A percentile compares a stretch with the other conserved stretches of the same genome.
Conservation (phyloP, 2,113 vertebrate species). For the Phocoena sinus region DNA sequence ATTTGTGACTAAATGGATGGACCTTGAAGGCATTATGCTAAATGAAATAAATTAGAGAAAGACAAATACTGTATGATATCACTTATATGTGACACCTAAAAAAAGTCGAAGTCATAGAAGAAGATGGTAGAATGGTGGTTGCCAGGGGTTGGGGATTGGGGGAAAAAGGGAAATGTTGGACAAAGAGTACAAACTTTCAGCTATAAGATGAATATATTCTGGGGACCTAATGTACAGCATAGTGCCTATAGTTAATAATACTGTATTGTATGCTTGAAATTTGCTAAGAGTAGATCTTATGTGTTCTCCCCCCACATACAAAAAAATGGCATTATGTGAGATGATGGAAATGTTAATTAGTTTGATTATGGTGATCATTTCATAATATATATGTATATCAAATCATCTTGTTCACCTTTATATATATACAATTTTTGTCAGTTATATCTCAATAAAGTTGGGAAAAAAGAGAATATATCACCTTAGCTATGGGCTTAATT, state of each 20-base stretch:
- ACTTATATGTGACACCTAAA: neutral
- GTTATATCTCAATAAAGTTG: neutral
- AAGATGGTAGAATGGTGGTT: neutral
- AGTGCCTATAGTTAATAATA: neutral
- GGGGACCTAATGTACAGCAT: neutral
- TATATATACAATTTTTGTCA: neutral
- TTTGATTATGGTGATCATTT: neutral
- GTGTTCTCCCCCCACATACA: neutral
- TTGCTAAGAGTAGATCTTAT: neutral
- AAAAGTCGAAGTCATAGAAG: neutral
- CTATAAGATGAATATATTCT: neutral
- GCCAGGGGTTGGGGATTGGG: neutral
- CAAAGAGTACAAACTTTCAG: neutral
- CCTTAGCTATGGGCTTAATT: neutral
- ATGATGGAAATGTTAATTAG: neutral
- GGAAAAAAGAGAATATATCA: neutral
- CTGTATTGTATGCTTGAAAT: neutral
- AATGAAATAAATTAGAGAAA: neutral
- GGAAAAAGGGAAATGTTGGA: neutral
- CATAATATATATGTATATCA: neutral
- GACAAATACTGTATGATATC: neutral
- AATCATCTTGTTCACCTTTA: neutral
- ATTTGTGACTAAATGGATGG: neutral
- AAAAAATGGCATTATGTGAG: too few relatives aligned
- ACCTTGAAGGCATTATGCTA: neutral